Percentiles rank a stretch among this genome's conserved stretches.
Conservation (phyloP, 2,888 invertebrate species). For the Lithophane socia region DNA sequence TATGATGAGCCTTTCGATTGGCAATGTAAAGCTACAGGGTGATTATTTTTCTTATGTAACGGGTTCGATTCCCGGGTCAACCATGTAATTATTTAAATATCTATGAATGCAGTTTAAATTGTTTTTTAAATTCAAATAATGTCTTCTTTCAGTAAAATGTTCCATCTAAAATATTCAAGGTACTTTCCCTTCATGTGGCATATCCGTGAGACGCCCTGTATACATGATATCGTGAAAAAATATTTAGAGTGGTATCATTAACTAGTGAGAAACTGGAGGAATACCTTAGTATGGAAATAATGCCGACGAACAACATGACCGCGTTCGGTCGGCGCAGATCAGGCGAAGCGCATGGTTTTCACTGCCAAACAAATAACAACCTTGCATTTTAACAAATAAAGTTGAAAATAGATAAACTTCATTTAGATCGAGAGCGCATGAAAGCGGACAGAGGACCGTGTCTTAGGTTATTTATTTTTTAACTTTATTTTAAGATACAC, state of each 20-base stretch:
- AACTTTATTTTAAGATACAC: not conserved
- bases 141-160: no score
- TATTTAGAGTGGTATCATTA: not conserved
- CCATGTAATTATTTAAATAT: no score
- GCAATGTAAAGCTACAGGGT: no score
- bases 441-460: not conserved
- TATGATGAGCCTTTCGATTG: no score
- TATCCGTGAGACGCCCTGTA: no score
- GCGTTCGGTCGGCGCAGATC: not conserved
- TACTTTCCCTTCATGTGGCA: no score
- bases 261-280: not conserved
- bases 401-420: not conserved
- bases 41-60: no score
- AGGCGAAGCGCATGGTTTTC: not conserved
- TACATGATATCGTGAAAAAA: not conserved
- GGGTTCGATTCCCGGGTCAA: no score
- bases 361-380: not conserved
- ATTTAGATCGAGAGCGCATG: not conserved
- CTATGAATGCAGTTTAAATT: no score
- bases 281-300: not conserved
- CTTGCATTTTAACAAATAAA: not conserved
- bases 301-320: not conserved
- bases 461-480: not conserved
- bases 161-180: no score
- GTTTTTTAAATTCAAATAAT: no score